phyloP scores from a whole-genome alignment of 2,888 invertebrate genomes.

The Polylopha cassiicola region DNA sequence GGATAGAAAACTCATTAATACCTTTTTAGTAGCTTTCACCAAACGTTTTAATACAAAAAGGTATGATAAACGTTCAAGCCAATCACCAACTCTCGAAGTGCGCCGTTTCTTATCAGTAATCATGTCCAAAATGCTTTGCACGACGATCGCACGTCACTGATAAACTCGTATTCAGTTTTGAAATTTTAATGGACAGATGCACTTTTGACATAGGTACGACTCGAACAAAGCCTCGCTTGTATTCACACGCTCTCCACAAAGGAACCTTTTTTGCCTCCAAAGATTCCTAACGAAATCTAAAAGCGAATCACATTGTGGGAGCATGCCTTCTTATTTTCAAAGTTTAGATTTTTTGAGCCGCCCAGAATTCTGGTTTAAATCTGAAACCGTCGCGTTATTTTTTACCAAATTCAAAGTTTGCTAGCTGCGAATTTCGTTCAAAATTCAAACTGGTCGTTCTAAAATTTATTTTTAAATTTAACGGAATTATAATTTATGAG shows the following conservation, averaged over 20 bases:
- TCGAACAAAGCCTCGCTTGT: slow-evolving; percentile 50
- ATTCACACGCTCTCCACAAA: slow-evolving; percentile 69
- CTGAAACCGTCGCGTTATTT: slow-evolving; percentile 10
- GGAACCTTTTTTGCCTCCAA: slow-evolving; percentile 52
- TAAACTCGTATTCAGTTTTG: slow-evolving; percentile 35
- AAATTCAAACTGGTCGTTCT: neutral
- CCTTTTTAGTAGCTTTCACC: no score
- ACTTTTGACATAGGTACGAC: slow-evolving; percentile 52
- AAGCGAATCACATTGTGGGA: slow-evolving; percentile 62
- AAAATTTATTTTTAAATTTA: no score
- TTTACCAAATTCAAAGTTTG: slow-evolving; percentile 1
- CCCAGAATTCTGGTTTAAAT: slow-evolving; percentile 16
- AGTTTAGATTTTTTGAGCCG: slow-evolving; percentile 27
- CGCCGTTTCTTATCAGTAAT: no score
- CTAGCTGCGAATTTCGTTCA: neutral
- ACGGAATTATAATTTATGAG: no score
- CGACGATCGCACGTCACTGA: slow-evolving; percentile 26
- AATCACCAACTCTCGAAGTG: no score
- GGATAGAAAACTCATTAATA: no score
- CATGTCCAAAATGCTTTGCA: no score
- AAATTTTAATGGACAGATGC: slow-evolving; percentile 63
- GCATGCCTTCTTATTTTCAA: slow-evolving; percentile 39
- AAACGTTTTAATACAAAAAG: no score
- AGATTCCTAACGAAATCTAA: slow-evolving; percentile 58
- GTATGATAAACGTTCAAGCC: no score